phyloP scores from a whole-genome alignment of 2,113 vertebrate species.

The Hystrix cristata region DNA sequence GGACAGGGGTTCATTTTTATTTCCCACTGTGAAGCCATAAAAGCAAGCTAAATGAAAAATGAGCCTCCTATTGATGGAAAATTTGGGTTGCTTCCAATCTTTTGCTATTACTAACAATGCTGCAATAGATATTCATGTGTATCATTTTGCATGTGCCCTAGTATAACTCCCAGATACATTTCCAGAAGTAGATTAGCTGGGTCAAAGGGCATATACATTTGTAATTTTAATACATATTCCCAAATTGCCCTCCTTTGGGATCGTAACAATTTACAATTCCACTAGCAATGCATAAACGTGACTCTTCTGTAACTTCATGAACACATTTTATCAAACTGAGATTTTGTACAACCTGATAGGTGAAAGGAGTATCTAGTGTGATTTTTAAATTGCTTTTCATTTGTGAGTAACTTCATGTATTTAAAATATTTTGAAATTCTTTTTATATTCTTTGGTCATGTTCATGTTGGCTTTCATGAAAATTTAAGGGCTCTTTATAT shows the following conservation, averaged over 20 bases:
- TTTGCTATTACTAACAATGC: conserved; percentile 63
- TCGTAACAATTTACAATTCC: conserved; percentile 50
- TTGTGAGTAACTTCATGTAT: conserved; percentile 41
- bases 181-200: conserved; percentile 58
- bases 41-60: conserved; percentile 61
- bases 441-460: conserved; percentile 31
- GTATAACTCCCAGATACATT: conserved; percentile 58
- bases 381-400: conserved; percentile 7
- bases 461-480: conserved; percentile 55
- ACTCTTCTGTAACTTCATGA: neutral
- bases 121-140: conserved; percentile 20
- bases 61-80: conserved; percentile 51
- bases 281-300: conserved; percentile 28
- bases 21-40: neutral
- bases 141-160: conserved; percentile 66
- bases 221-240: conserved; percentile 73
- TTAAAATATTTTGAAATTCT: conserved; percentile 39
- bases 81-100: conserved; percentile 63
- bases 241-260: conserved; percentile 44
- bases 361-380: conserved; percentile 45
- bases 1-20: neutral
- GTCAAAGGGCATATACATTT: conserved; percentile 55
- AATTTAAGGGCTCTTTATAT: neutral
- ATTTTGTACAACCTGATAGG: conserved; percentile 39
- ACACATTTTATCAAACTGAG: neutral